Conservation (phyloP, 2,888 invertebrate genomes). For the Diarsia rubi region DNA sequence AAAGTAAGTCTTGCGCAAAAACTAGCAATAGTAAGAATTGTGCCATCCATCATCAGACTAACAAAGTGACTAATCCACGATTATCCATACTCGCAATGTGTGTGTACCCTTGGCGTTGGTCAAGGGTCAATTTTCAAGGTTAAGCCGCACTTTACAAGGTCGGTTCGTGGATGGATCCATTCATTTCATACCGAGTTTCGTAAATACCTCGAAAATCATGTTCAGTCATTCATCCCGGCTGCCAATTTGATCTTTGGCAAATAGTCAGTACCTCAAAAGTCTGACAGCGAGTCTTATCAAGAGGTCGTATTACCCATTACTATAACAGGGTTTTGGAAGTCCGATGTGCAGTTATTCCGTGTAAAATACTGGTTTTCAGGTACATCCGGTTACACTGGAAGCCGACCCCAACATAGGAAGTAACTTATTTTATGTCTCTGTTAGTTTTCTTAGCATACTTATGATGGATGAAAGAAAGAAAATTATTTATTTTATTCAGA, state of each 20-base stretch:
- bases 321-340: not conserved
- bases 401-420: not conserved
- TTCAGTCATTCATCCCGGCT: no score
- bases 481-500: no score
- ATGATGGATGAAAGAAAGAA: no score
- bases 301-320: not conserved
- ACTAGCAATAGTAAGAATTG: not conserved
- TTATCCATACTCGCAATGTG: not conserved
- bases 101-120: no score
- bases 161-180: not conserved
- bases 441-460: no score
- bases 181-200: not conserved
- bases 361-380: not conserved
- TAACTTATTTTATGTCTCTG: no score
- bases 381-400: not conserved
- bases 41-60: conserved; percentile 16
- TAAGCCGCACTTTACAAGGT: not conserved
- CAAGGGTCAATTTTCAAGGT: not conserved
- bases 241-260: no score
- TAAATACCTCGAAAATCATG: not conserved
- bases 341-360: not conserved
- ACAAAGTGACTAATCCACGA: not conserved
- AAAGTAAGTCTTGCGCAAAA: not conserved
- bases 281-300: no score
- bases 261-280: not conserved